These are phyloP conservation scores for Pantherophis vulpinus DNA, from an alignment of 2,797 vertebrate species.

Conservation along the genomic window DNA sequence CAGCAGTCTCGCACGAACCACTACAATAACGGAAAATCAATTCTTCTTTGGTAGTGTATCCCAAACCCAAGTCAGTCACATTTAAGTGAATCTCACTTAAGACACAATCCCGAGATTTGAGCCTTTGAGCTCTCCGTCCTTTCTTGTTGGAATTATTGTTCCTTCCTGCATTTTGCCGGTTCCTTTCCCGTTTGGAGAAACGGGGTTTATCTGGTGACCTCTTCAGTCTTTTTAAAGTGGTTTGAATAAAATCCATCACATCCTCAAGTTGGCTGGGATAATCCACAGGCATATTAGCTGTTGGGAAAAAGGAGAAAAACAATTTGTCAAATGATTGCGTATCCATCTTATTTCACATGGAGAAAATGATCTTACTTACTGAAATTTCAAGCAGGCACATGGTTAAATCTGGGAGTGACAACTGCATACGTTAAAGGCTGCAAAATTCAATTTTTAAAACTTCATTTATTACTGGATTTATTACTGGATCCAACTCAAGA, in stretches of 20 bases:
- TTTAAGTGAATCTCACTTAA: conserved; percentile 95
- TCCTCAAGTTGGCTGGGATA: conserved; percentile 92
- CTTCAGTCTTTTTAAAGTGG: conserved; percentile 89
- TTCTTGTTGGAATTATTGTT: conserved; percentile 72
- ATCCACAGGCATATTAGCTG: conserved; percentile 84
- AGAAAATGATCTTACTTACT: not conserved
- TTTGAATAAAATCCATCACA: conserved; percentile 95
- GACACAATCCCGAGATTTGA: conserved; percentile 86
- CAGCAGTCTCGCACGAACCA: conserved; percentile 87
- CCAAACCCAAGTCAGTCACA: conserved; percentile 94
- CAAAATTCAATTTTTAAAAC: not conserved
- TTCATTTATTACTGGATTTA: not conserved
- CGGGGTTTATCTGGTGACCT: conserved; percentile 81
- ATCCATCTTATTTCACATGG: not conserved
- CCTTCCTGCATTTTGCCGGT: conserved; percentile 74
- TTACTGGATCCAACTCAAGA: not conserved
- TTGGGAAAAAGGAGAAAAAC: conserved; percentile 60
- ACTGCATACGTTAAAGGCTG: not conserved
- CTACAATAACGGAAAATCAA: conserved; percentile 97
- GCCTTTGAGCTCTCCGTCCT: conserved; percentile 72
- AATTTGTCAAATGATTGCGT: conserved; percentile 17
- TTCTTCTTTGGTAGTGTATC: conserved; percentile 97
- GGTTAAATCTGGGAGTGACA: not conserved
- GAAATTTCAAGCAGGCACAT: not conserved
- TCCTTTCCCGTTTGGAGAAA: conserved; percentile 77